Conservation (phyloP, 30 jellyfish, hydroid and myxozoan genomes). For the Aurelia aurita complex sp. Pacific region DNA sequence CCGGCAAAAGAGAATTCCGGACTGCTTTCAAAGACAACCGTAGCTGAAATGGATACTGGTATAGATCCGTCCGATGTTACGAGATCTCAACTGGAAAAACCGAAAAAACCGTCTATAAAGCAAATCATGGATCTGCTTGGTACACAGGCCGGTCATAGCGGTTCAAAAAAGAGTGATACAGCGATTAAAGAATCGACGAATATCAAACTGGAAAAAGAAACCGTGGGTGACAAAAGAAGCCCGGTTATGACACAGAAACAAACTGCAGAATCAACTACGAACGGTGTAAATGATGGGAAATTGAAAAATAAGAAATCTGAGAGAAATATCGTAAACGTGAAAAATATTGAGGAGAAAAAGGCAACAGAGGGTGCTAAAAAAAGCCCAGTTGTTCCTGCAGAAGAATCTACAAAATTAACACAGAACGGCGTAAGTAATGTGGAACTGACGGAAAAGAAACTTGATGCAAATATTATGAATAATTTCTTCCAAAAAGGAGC, state of each 20-base stretch:
- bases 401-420: not conserved
- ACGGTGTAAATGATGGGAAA: too few species aligned
- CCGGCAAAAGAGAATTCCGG: conserved; percentile 51
- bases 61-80: conserved; percentile 79
- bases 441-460: not conserved
- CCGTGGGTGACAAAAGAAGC: not conserved
- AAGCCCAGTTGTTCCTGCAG: not conserved
- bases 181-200: not conserved
- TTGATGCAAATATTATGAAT: conserved; percentile 1
- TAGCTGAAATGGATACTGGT: conserved; percentile 26
- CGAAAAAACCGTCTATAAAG: conserved; percentile 53
- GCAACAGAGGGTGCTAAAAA: not conserved
- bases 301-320: too few species aligned
- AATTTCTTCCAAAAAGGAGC: conserved; percentile 19
- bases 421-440: not conserved
- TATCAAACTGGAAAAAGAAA: not conserved
- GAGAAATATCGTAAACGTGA: not conserved
- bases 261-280: too few species aligned
- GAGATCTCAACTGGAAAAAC: conserved; percentile 73
- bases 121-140: conserved; percentile 61
- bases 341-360: not conserved
- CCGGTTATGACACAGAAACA: not conserved
- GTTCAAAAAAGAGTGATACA: conserved; percentile 4
- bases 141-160: conserved; percentile 10
- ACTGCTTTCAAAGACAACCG: conserved; percentile 25